phyloP scores from a whole-genome alignment of 2,113 vertebrate genomes.

The Guaruba guarouba region DNA sequence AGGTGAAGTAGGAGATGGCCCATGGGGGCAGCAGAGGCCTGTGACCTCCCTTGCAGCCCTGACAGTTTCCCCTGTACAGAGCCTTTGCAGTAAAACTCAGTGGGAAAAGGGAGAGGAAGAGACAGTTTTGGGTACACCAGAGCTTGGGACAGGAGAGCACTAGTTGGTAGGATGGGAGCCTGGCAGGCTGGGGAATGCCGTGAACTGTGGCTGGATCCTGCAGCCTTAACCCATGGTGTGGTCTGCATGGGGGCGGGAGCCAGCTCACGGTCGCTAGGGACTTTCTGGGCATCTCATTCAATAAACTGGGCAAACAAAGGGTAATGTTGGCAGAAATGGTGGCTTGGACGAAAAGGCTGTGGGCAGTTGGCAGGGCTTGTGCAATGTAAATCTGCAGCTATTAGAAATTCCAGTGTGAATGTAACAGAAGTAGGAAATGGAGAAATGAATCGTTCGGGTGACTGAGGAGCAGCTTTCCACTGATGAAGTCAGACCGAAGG shows the following conservation, averaged over 20 bases:
- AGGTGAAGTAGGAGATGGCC: not conserved
- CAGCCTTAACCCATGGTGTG: not conserved
- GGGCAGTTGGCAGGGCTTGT: not conserved
- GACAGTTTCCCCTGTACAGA: not conserved
- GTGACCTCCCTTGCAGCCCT: not conserved
- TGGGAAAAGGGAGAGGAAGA: not conserved
- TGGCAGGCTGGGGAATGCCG: not conserved
- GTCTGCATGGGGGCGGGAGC: not conserved
- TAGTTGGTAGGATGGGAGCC: rapidly evolving
- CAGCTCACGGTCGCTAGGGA: not conserved
- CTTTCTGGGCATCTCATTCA: not conserved
- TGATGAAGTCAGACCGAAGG: not conserved
- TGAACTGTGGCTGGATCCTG: not conserved
- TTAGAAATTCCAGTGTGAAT: not conserved
- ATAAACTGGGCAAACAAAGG: not conserved
- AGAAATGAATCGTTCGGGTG: not conserved
- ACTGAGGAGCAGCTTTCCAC: not conserved
- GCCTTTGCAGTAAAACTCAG: not conserved
- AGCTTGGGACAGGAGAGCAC: rapidly evolving
- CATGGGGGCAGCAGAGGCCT: not conserved
- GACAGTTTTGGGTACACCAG: not conserved
- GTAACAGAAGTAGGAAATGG: not conserved
- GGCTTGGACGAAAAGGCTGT: not conserved
- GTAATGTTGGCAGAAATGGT: not conserved
- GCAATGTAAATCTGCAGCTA: not conserved